Evolutionary conservation across 2,888 invertebrate species (phyloP), one percentile per base, ranked within the genome.

Genomic region (Callyntrura sp.): DNA sequence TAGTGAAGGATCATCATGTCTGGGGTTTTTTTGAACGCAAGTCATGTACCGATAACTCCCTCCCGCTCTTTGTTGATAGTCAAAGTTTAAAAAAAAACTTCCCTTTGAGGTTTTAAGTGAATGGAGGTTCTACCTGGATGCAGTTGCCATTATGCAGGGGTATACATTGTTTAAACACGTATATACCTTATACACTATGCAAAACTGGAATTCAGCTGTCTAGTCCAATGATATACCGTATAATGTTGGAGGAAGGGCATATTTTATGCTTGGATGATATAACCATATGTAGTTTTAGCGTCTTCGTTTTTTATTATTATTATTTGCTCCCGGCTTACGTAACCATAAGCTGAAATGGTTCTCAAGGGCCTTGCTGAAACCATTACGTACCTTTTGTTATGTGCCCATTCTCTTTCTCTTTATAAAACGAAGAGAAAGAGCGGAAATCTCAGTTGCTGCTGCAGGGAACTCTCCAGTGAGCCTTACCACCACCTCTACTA

Each of bases 401-500:
- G 9, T 20, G 20, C 48, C n/a, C 68, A 35, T 20, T 43, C 9
- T 6, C 3, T 45, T 48, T 23, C 23, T 23, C 11, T 76, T 12
- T 23, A 70, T 70, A 70, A 70, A 70, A 35, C 35, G 35, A 35
- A 35, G 35, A 35, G 35, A 51, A 48, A 51, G 51, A 76, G 48
- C 76, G 76, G 76, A 76, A 76, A 76, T 76, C 76, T 76, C 76
- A 76, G 76, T 11, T 48, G 25, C 51, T 28, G 25, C 25, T 12
- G 48, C 48, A 23, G 25, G 51, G n/a, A 51, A 48, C 48, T 76
- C 76, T 23, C 76, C 0, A 76, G 14, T 48, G 76, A 76, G 28
- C 76, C 35, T 35, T 35, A 35, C 35, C 35, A 35, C 35, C 35
- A 6, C 35, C 35, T 2, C 35, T 35, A 35, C 35, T 35, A 35